Conservation (phyloP, 1,140 invertebrate species). For the Cotesia glomerata region DNA sequence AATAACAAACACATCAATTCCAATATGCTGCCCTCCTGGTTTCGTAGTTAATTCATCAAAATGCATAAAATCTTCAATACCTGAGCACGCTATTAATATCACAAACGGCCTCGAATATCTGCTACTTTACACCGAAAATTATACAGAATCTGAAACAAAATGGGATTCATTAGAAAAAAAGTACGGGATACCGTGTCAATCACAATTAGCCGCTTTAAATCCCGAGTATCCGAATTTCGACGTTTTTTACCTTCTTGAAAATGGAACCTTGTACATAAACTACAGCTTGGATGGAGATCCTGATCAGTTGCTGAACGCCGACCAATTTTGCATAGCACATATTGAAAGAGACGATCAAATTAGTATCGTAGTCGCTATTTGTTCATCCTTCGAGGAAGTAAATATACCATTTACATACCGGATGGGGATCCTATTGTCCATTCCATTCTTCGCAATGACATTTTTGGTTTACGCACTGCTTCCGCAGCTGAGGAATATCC, state of each 20-base stretch:
- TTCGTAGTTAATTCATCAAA: constrained; percentile 19
- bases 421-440: constrained; percentile 66
- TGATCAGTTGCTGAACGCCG: constrained; percentile 18
- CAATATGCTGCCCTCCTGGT: constrained; percentile 42
- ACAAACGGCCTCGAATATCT: constrained; percentile 21
- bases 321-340: constrained; percentile 47
- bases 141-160: constrained; percentile 26
- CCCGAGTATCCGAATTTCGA: constrained; percentile 39
- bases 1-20: constrained; percentile 8
- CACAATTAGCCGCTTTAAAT: constrained; percentile 41
- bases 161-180: constrained; percentile 16
- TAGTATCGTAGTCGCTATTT: constrained; percentile 30
- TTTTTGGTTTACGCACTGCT: constrained; percentile 73
- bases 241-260: constrained; percentile 47
- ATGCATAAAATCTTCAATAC: constrained; percentile 22
- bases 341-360: constrained; percentile 22
- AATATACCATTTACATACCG: constrained; percentile 27
- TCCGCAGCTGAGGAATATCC: constrained; percentile 71
- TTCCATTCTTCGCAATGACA: constrained; percentile 71
- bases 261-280: constrained; percentile 42
- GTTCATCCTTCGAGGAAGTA: constrained; percentile 15
- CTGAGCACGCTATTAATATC: neutral
- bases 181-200: constrained; percentile 36
- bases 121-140: constrained; percentile 26
- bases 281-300: constrained; percentile 1